Base-by-base conservation (phyloP, 1,140 invertebrate species). In the Pomacea maculata region DNA sequence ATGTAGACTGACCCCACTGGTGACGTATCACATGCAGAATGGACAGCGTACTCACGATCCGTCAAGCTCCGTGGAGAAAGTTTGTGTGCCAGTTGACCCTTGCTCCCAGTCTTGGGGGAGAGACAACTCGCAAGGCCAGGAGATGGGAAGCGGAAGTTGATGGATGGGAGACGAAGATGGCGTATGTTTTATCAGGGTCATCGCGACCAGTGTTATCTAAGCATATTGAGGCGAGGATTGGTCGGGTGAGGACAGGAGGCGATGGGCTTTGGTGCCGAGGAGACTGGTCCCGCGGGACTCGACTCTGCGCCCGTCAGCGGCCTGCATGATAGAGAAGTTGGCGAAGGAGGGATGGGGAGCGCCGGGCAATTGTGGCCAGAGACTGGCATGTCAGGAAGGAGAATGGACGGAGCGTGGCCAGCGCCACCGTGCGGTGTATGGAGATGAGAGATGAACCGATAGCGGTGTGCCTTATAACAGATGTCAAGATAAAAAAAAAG, bases 121-220 rank as follows among this genome's bases (percentile, higher is more conserved):
- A 34, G 67, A 70, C n/a, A n/a, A 25, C n/a, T 25, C 67, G 10
- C 14, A 11, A n/a, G 21, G 67, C n/a, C 21, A 12, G 29, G n/a
- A 34, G 67, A 70, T 70, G 67, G 21, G 67, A n/a, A n/a, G 67
- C 67, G 67, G n/a, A n/a, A 34, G 67, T n/a, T 70, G 67, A 70
- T 70, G 67, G 67, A 70, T 70, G 67, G 29, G 29, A 21, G 67
- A 34, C 3, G 67, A 70, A 21, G 29, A 70, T 70, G 67, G 67
- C 67, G 67, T 70, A 70, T 70, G 67, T 70, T 70, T 70, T 70
- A 70, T 70, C 67, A 70, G 67, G 67, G 67, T 70, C 67, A 70
- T 70, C 67, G 29, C 67, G 67, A 70, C 67, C 67, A 34, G n/a
- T 17, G n/a, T 70, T 70, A 70, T 70, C 67, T n/a, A n/a, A 70